A percentile compares a stretch with the other conserved stretches of the same genome.
phyloP scores from a whole-genome alignment of 1,140 invertebrate genomes.

The Elysia chlorotica region DNA sequence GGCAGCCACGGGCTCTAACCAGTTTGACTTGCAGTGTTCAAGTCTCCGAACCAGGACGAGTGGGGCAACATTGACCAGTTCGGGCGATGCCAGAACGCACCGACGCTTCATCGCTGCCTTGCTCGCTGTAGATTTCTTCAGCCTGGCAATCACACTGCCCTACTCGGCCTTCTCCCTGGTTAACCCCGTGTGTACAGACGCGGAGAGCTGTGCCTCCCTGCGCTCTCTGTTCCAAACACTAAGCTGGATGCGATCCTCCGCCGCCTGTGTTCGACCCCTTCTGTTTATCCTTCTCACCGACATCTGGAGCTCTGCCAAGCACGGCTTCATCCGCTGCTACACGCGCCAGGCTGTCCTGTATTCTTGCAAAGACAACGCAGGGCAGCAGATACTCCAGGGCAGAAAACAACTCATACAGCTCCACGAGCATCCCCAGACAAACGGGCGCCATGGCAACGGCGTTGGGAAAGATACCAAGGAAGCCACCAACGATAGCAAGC shows the following conservation, averaged over 20 bases:
- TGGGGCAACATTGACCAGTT: background rate
- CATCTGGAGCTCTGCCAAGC: background rate
- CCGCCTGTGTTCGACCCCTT: conserved; percentile 22
- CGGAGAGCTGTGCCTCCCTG: conserved; percentile 21
- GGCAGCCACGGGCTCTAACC: no score
- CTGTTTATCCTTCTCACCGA: conserved; percentile 25
- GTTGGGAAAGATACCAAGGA: no score
- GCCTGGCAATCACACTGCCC: conserved; percentile 26
- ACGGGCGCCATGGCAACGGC: no score
- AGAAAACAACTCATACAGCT: no score
- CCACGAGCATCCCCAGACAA: no score
- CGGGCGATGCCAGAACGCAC: conserved; percentile 6
- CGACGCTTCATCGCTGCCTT: conserved; percentile 25
- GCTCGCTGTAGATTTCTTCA: conserved; percentile 24
- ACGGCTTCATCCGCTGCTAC: background rate
- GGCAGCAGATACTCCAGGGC: no score
- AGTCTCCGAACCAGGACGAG: background rate
- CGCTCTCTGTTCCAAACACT: conserved; percentile 25
- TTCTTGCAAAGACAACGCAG: no score
- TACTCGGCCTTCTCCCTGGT: conserved; percentile 28
- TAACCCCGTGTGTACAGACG: conserved; percentile 18
- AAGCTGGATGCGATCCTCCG: conserved; percentile 26
- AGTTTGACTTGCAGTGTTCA: background rate
- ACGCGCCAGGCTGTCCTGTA: background rate
- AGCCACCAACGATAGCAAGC: no score